Conservation (phyloP, 2,888 invertebrate species). For the Apodemia zela region DNA sequence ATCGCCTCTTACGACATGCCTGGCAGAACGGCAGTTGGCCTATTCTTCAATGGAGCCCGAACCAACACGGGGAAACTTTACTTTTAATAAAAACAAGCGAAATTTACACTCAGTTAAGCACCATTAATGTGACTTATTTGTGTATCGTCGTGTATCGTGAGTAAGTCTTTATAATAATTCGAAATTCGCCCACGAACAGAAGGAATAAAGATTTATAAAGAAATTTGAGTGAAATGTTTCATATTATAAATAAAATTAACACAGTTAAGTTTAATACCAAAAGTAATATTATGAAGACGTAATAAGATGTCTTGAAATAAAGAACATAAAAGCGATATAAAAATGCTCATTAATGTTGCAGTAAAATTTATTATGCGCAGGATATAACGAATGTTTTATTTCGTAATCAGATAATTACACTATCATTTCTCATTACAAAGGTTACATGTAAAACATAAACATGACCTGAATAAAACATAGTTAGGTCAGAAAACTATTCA, state of each 20-base stretch:
- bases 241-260: background rate
- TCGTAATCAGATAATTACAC: background rate
- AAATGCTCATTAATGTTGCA: background rate
- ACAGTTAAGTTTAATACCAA: conserved; percentile 1
- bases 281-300: conserved; percentile 1
- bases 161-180: background rate
- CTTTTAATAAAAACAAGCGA: too few relatives aligned
- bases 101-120: too few relatives aligned
- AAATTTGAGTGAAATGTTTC: background rate
- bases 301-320: conserved; percentile 1
- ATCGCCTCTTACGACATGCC: too few relatives aligned
- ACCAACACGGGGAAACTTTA: too few relatives aligned
- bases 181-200: background rate
- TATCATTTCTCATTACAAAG: background rate
- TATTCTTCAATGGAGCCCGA: too few relatives aligned
- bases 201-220: background rate
- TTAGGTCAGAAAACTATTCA: too few relatives aligned
- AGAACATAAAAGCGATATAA: background rate
- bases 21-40: too few relatives aligned
- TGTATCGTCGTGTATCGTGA: background rate
- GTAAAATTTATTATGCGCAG: background rate
- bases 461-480: too few relatives aligned
- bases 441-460: too few relatives aligned
- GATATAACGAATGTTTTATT: background rate
- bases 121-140: too few relatives aligned